Evolutionary conservation across 1,140 invertebrate species (phyloP).

Genomic region (Heliconius hermathena): DNA sequence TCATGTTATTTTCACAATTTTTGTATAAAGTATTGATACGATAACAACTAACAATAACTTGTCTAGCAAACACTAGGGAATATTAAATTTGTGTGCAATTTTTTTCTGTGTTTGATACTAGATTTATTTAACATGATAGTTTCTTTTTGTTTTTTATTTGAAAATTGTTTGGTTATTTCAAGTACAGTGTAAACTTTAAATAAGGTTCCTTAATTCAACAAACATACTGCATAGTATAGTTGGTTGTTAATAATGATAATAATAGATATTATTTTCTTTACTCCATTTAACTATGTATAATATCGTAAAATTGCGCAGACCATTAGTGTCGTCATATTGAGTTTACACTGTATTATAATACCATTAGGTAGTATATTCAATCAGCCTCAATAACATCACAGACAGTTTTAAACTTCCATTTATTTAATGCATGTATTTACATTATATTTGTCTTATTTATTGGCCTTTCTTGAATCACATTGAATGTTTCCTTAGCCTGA

Average conservation of each 20-base stretch:
- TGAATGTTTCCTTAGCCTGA: constrained; percentile 9
- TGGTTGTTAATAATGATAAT: too few species aligned
- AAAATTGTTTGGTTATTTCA: not conserved
- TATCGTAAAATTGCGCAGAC: too few species aligned
- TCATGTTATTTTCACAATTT: constrained; percentile 32
- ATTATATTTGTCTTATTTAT: constrained; percentile 17
- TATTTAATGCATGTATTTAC: constrained; percentile 28
- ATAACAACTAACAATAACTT: constrained; percentile 15
- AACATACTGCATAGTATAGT: too few species aligned
- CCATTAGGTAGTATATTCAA: not conserved
- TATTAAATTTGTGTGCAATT: constrained; percentile 44
- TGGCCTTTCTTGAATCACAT: not conserved
- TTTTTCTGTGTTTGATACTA: constrained; percentile 46
- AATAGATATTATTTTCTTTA: too few species aligned
- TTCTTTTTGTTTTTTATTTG: constrained; percentile 24
- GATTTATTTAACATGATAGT: constrained; percentile 32
- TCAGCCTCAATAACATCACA: constrained; percentile 9
- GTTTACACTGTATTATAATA: too few species aligned
- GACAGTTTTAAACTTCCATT: constrained; percentile 16
- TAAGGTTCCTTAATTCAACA: too few species aligned
- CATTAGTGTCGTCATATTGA: too few species aligned
- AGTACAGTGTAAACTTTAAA: not conserved
- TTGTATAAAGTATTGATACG: constrained; percentile 31
- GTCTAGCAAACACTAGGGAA: constrained; percentile 35
- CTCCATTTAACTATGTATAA: too few species aligned